A percentile compares a stretch with the other conserved stretches of the same genome.
Conservation (phyloP, 2,113 vertebrate genomes). For the Sialia sialis region DNA sequence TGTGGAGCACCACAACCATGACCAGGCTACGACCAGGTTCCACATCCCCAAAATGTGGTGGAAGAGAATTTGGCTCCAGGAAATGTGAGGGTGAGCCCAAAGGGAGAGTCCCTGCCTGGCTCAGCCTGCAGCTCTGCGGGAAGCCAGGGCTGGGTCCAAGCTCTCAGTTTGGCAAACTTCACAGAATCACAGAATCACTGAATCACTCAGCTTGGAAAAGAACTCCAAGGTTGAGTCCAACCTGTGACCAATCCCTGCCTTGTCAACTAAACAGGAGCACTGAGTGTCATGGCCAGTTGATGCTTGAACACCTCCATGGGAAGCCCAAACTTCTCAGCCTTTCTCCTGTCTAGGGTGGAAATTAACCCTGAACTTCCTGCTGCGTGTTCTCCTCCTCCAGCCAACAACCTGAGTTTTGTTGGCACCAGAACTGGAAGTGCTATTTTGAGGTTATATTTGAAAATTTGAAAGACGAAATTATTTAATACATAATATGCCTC, state of each 20-base stretch:
- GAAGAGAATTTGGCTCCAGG: background rate
- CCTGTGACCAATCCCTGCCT: no score
- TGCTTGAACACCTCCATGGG: accelerated
- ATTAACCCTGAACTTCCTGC: background rate
- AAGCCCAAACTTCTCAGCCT: background rate
- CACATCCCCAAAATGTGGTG: background rate
- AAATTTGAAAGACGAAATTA: background rate
- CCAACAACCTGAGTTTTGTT: accelerated
- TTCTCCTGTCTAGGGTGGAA: background rate
- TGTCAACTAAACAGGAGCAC: background rate
- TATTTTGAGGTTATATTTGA: background rate
- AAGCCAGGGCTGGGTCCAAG: background rate
- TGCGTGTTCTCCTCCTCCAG: background rate
- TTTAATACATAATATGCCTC: background rate
- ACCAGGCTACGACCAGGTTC: background rate
- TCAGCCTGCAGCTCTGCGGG: background rate
- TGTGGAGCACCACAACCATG: background rate
- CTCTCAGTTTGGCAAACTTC: background rate
- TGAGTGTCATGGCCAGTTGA: accelerated
- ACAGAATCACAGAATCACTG: background rate
- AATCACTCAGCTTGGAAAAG: background rate
- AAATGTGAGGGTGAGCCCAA: background rate
- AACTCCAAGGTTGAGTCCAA: accelerated
- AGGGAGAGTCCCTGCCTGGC: background rate
- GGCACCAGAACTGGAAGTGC: accelerated